Evolutionary conservation across 2,113 vertebrate genomes (phyloP).

Genomic region (Melanostigma gelatinosum): DNA sequence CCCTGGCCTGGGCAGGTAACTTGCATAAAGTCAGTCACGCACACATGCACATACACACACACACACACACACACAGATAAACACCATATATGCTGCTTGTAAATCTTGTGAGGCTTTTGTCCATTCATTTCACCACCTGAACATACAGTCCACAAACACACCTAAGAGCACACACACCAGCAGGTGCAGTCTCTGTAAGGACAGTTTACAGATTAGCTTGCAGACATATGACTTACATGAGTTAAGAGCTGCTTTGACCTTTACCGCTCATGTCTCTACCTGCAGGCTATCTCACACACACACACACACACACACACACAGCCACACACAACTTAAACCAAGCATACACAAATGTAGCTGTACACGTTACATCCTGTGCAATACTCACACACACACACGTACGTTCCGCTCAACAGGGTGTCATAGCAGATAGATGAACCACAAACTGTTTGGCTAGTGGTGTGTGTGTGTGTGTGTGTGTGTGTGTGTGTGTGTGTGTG

Average conservation of each 20-base stretch:
- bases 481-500: not conserved
- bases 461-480: constrained; percentile 42
- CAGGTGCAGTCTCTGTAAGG: constrained; percentile 48
- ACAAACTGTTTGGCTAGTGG: constrained; percentile 52
- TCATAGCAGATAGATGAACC: constrained; percentile 53
- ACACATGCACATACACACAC: constrained; percentile 4
- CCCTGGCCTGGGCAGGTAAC: constrained; percentile 87
- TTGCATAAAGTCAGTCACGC: constrained; percentile 12
- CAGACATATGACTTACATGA: constrained; percentile 67
- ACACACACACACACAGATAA: constrained; percentile 1
- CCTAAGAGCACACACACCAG: constrained; percentile 16
- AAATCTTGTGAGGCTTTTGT: constrained; percentile 19
- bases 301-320: constrained; percentile 37
- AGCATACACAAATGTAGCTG: constrained; percentile 48
- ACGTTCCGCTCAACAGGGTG: constrained; percentile 42
- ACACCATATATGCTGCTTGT: not conserved
- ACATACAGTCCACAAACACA: constrained; percentile 16
- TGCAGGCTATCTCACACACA: constrained; percentile 32
- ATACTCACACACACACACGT: not conserved
- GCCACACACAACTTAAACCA: constrained; percentile 45
- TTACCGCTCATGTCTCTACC: constrained; percentile 59
- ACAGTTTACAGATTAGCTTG: constrained; percentile 56
- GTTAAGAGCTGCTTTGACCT: constrained; percentile 75
- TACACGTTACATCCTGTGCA: constrained; percentile 24
- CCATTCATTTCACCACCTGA: constrained; percentile 19